Base-by-base conservation (phyloP, 2,113 vertebrate genomes). In the Nycticryphes semicollaris region DNA sequence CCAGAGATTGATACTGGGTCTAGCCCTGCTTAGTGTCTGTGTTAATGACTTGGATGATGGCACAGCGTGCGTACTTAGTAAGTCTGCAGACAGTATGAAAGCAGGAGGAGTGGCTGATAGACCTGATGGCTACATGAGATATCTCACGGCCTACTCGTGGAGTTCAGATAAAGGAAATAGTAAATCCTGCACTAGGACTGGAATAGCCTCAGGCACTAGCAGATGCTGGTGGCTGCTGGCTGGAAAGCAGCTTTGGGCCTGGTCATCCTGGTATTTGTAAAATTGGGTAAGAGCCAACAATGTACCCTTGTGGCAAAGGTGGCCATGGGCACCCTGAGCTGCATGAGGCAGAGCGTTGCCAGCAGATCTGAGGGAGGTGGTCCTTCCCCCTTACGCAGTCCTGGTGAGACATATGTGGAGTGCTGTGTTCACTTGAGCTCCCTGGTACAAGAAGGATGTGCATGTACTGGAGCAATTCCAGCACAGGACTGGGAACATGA, bases 381-480 rank as follows among this genome's bases (percentile, higher is more conserved):
- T 56, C 8, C 30, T 74, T 69, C 33, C n/a, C 25, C 16, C 5
- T 10, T 45, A 22, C 0, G 7, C 43, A 54, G 33, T 39, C n/a
- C 21, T 88, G 64, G 31, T 37, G 54, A 74, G 60, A 37, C 23
- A 14, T 11, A 2, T 3, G 5, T 14, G 50, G 60, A 33, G 24
- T 14, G n/a, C 50, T 73, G 37, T 3, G 15, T 43, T 73, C 54
- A 73, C 14, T 39, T 75, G 79, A 78, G 45, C 50, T 70, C 22
- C 25, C 48, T 3, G 7, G 7, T 45, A 12, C 3, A 5, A 31
- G 63, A 13, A 48, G 7, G 24, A 4, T 0, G 1, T 9, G 31
- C 22, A 12, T 7, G 1, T 63, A 2, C 21, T 41, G 43, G 51
- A 88, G 8, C 37, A 76, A 59, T 23, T 86, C n/a, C 28, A 33